Conservation (phyloP, 2,113 vertebrate genomes). For the Tupaia chinensis region DNA sequence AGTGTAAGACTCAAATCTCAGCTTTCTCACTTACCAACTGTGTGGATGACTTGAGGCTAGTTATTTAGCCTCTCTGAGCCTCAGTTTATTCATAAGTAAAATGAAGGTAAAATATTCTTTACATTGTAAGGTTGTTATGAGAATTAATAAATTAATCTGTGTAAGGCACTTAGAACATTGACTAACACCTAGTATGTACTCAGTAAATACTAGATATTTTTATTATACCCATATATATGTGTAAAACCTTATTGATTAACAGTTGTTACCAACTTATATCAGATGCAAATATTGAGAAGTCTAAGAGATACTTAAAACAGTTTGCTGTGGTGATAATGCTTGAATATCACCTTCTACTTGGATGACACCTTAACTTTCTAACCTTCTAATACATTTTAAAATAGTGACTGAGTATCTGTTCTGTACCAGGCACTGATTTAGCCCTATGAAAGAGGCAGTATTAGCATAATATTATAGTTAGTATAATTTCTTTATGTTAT, state of each 20-base stretch:
- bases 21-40: not conserved
- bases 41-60: not conserved
- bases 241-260: not conserved
- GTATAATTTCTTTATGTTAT: not conserved
- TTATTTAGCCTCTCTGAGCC: not conserved
- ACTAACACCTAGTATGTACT: not conserved
- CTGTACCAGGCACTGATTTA: not conserved
- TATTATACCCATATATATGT: not conserved
- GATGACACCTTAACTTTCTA: constrained; percentile 4
- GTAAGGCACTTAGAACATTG: not conserved
- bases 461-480: not conserved
- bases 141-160: not conserved
- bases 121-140: not conserved
- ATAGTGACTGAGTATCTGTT: not conserved
- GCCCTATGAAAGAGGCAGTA: not conserved
- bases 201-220: not conserved
- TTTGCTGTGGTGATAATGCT: not conserved
- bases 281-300: constrained; percentile 26
- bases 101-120: constrained; percentile 10
- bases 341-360: constrained; percentile 13
- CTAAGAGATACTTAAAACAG: constrained; percentile 9
- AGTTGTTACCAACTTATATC: constrained; percentile 2
- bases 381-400: constrained; percentile 20
- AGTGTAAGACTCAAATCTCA: not conserved
- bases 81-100: not conserved